These are phyloP conservation scores for Aricia agestis DNA, from an alignment of 1,140 invertebrate genomes.

Conservation along the genomic window DNA sequence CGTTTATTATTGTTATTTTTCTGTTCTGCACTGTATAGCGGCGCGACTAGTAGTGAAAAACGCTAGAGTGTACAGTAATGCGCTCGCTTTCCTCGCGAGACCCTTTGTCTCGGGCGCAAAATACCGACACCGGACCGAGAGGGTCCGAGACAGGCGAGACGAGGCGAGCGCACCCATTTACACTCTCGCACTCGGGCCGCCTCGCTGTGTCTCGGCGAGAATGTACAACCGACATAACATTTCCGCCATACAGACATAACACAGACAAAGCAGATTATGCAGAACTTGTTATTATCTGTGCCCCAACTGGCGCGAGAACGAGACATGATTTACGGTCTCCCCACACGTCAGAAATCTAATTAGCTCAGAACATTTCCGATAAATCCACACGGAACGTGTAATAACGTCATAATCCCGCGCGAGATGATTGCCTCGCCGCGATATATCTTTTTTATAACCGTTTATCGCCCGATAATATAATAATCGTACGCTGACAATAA, in stretches of 20 bases:
- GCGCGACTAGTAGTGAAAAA: too few relatives aligned
- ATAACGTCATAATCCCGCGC: slow-evolving; percentile 58
- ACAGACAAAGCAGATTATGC: slow-evolving; percentile 4
- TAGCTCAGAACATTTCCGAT: slow-evolving; percentile 54
- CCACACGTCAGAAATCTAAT: slow-evolving; percentile 54
- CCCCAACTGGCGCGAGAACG: slow-evolving; percentile 15
- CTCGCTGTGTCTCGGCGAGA: too few relatives aligned
- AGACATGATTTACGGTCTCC: slow-evolving; percentile 42
- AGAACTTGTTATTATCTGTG: slow-evolving; percentile 10
- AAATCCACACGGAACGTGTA: slow-evolving; percentile 63
- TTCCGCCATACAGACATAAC: background rate
- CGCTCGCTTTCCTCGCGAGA: too few relatives aligned
- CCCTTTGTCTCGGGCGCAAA: too few relatives aligned
- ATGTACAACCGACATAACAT: too few relatives aligned
- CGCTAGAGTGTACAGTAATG: too few relatives aligned
- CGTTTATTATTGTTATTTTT: too few relatives aligned
- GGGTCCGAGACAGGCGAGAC: too few relatives aligned
- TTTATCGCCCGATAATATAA: slow-evolving; percentile 75
- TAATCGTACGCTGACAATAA: slow-evolving; percentile 73
- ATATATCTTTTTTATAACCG: slow-evolving; percentile 72
- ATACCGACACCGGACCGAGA: too few relatives aligned
- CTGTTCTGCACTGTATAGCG: too few relatives aligned
- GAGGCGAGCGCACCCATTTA: too few relatives aligned
- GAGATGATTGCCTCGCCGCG: slow-evolving; percentile 60
- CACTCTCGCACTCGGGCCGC: too few relatives aligned